These are phyloP conservation scores for Noturus placidus DNA, from an alignment of 2,113 vertebrate species.

Conservation along the genomic window DNA sequence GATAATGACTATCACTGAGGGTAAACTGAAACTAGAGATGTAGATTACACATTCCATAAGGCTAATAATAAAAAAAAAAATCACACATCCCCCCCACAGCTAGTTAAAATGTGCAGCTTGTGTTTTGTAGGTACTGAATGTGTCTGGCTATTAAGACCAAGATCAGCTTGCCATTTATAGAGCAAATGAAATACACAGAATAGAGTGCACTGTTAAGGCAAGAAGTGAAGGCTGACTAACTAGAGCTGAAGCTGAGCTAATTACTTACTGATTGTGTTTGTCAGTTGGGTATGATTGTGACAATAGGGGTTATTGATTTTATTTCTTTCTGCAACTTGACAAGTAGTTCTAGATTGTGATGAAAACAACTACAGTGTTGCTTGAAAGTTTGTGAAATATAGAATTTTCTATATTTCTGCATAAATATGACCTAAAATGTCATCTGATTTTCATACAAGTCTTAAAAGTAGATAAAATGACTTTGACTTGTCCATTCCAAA, in stretches of 20 bases:
- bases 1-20: background rate
- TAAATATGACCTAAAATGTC: too few relatives aligned
- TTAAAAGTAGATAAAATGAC: too few relatives aligned
- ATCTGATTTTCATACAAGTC: too few relatives aligned
- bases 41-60: background rate
- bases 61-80: background rate
- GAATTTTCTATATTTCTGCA: too few relatives aligned
- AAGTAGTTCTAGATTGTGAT: background rate
- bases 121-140: background rate
- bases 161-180: background rate
- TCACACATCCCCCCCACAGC: background rate
- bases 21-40: background rate
- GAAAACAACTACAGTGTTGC: slow-evolving; percentile 6
- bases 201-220: slow-evolving; percentile 11
- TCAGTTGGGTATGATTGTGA: slow-evolving; percentile 37
- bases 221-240: slow-evolving; percentile 35
- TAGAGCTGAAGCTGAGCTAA: slow-evolving; percentile 28
- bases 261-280: slow-evolving; percentile 46
- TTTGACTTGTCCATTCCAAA: too few relatives aligned
- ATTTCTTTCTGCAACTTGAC: background rate
- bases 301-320: slow-evolving; percentile 32
- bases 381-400: too few relatives aligned
- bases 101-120: background rate
- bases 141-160: background rate
- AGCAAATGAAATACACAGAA: background rate